These are phyloP conservation scores for Astropecten irregularis DNA, from an alignment of 53 echinoderm and acorn worm species.

Conservation along the genomic window DNA sequence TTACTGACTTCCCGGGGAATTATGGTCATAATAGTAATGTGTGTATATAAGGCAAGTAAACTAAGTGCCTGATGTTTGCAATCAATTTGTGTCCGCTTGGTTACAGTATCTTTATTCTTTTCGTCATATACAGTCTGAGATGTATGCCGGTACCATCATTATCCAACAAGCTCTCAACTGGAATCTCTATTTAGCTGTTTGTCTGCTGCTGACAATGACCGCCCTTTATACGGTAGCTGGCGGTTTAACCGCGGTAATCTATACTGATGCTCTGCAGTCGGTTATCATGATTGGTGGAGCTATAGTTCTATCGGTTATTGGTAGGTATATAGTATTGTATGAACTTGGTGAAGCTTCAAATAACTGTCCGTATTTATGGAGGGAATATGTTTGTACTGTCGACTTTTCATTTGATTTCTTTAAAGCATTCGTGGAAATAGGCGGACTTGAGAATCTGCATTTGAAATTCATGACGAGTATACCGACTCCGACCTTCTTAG, in stretches of 20 bases:
- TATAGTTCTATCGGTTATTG: slow-evolving; percentile 60
- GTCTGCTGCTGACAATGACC: slow-evolving; percentile 67
- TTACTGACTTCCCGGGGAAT: no score
- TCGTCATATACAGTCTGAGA: slow-evolving; percentile 84
- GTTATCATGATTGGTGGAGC: slow-evolving; percentile 77
- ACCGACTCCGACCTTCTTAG: slow-evolving; percentile 59
- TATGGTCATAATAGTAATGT: no score
- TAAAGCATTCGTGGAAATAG: slow-evolving; percentile 66
- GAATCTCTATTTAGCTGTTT: slow-evolving; percentile 66
- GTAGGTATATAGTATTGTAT: slow-evolving; percentile 57
- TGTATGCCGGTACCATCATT: slow-evolving; percentile 84
- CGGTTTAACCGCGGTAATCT: slow-evolving; percentile 78
- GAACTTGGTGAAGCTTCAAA: no score
- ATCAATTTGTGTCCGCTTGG: no score
- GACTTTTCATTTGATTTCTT: no score
- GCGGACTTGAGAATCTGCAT: slow-evolving; percentile 63
- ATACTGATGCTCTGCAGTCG: slow-evolving; percentile 82
- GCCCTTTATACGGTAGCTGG: slow-evolving; percentile 79
- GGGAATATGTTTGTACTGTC: no score
- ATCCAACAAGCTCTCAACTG: slow-evolving; percentile 74
- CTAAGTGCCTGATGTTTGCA: no score
- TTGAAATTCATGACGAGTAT: slow-evolving; percentile 69
- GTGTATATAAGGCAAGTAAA: no score
- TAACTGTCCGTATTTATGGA: no score
- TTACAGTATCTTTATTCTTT: no score